Conservation (phyloP, 1,140 invertebrate genomes). For the Drosophila simulans region DNA sequence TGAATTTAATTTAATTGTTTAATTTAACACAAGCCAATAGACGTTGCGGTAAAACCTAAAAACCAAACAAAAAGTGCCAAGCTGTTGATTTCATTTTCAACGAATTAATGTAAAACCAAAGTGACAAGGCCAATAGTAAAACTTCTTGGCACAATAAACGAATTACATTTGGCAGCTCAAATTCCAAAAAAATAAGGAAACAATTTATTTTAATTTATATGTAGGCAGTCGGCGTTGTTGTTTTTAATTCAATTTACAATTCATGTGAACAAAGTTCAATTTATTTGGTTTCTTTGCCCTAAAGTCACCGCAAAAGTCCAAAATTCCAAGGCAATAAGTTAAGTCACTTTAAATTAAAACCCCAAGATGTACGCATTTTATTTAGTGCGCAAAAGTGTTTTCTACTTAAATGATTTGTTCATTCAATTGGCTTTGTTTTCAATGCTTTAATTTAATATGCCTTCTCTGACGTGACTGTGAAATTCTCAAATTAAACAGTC, state of each 20-base stretch:
- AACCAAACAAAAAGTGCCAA: not conserved
- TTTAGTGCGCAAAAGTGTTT: slow-evolving; percentile 26
- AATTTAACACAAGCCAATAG: not conserved
- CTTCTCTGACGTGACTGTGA: slow-evolving; percentile 12
- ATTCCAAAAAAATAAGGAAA: slow-evolving; percentile 8
- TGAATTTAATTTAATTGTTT: not conserved
- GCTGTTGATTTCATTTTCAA: not conserved
- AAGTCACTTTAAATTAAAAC: slow-evolving; percentile 15
- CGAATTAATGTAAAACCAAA: slow-evolving; percentile 2
- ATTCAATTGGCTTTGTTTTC: slow-evolving; percentile 25
- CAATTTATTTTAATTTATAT: slow-evolving; percentile 23
- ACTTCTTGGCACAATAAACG: slow-evolving; percentile 4
- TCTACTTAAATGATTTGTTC: slow-evolving; percentile 16
- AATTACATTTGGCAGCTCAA: slow-evolving; percentile 23
- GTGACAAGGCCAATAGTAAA: not conserved
- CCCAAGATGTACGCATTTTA: slow-evolving; percentile 7
- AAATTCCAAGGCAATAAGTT: slow-evolving; percentile 2
- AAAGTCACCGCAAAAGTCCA: slow-evolving; percentile 14
- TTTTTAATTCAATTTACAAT: slow-evolving; percentile 27
- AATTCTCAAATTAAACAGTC: not conserved
- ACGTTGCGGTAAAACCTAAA: not conserved
- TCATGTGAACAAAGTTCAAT: slow-evolving; percentile 12
- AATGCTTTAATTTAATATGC: not conserved
- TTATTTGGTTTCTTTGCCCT: slow-evolving; percentile 4
- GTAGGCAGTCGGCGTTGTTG: not conserved